These are phyloP conservation scores for Ceyx cyanopectus DNA, from an alignment of 2,113 vertebrate genomes.

Conservation along the genomic window DNA sequence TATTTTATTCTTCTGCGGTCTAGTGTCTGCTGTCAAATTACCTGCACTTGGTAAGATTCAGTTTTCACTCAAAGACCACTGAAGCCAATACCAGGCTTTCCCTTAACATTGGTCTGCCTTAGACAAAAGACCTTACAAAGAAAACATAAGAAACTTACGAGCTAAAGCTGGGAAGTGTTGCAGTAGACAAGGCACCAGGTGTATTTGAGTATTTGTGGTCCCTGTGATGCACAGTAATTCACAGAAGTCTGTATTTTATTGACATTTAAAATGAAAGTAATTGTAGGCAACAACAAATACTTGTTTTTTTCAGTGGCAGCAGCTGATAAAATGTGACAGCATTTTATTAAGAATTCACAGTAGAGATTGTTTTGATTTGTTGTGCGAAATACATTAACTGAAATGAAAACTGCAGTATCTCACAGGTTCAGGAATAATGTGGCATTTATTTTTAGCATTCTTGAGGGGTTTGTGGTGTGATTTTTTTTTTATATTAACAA, in stretches of 20 bases:
- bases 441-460: neutral
- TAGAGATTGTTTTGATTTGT: neutral
- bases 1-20: neutral
- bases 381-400: neutral
- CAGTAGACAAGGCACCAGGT: neutral
- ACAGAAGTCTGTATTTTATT: neutral
- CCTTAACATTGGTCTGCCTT: neutral
- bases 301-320: neutral
- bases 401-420: neutral
- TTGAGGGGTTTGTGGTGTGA: rapidly evolving
- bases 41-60: neutral
- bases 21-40: neutral
- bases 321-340: neutral
- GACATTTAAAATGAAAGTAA: neutral
- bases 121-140: neutral
- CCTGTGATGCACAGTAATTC: neutral
- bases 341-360: conserved; percentile 12
- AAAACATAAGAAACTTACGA: neutral
- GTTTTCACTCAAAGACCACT: neutral
- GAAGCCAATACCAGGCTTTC: neutral
- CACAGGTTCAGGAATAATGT: neutral
- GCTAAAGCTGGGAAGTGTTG: neutral
- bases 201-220: neutral
- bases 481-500: neutral
- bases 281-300: neutral